Evolutionary conservation across 2,113 vertebrate species (phyloP), one percentile per base, ranked within the genome.

Genomic region (Arenaria interpres): DNA sequence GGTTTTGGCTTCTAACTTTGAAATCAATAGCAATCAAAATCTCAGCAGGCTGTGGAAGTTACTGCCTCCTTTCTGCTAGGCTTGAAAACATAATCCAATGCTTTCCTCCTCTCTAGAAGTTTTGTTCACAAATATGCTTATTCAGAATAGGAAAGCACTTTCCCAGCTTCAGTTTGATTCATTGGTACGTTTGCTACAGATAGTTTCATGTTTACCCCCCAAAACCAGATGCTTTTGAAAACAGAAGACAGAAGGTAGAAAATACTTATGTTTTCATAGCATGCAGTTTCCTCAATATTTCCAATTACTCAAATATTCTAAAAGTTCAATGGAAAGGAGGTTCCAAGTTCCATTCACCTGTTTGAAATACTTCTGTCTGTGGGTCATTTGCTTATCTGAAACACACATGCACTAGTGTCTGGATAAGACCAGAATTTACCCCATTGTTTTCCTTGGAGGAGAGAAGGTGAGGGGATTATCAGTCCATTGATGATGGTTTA

Each of bases 11-110:
- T 27, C 72, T 77, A 84, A 69, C 83, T 96, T 86, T 33, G 64
- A 86, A 92, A 96, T 92, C 93, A 80, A 92, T 84, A 96, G 39
- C 84, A 94, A 96, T 95, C 87, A 92, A 89, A 86, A 69, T 89
- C 93, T 73, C 95, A 92, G 93, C 87, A 92, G 73, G 73, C 45
- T 81, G 60, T 14, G 84, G 54, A 81, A 81, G 76, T 45, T 79
- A 43, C 19, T 62, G 54, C 37, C 92, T 93, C 76, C 87, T 66
- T 77, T 95, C 84, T 74, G 48, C 84, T 84, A 92, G 76, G 63
- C 68, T 71, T 51, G 50, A 91, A 73, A 94, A 86, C 45, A 89
- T 53, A 92, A 84, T 30, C 54, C 76, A 69, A 12, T 81, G 73
- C 73, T 89, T 91, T 76, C 73, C 21, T 86, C 71, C 43, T 20